A percentile compares a stretch with the other conserved stretches of the same genome.
phyloP scores from a whole-genome alignment of 2,113 vertebrate genomes.

The Geothlypis trichas region DNA sequence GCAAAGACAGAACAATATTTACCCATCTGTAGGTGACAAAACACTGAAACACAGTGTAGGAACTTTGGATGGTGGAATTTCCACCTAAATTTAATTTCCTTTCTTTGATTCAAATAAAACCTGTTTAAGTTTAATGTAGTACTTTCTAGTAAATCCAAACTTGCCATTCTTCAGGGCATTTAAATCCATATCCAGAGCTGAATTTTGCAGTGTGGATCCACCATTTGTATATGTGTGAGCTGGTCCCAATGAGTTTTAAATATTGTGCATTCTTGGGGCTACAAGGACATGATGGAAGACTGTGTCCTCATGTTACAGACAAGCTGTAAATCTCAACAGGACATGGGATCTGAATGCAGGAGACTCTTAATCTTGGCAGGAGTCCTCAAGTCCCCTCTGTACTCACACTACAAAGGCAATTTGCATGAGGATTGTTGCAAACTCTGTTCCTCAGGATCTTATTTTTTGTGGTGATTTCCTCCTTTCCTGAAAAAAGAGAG shows the following conservation, averaged over 20 bases:
- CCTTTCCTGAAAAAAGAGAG: background rate
- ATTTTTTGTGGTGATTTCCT: background rate
- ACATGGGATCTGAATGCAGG: background rate
- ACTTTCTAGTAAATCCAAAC: background rate
- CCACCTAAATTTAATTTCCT: slow-evolving; percentile 22
- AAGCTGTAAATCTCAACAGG: background rate
- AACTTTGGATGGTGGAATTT: background rate
- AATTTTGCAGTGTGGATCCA: background rate
- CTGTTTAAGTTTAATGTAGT: background rate
- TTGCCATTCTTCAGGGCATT: background rate
- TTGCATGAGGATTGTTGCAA: background rate
- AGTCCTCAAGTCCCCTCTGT: background rate
- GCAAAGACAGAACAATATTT: background rate
- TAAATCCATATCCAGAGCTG: background rate
- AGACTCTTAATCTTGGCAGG: background rate
- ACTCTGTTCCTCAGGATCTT: background rate
- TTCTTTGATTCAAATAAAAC: slow-evolving; percentile 8
- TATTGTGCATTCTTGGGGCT: background rate
- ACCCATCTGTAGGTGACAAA: background rate
- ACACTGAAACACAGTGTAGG: background rate
- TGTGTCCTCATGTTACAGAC: background rate
- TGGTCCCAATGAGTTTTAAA: background rate
- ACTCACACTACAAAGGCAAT: background rate
- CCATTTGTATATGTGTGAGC: fast-evolving
- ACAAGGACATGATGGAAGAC: background rate